These are phyloP conservation scores for Gambusia holbrooki DNA, from an alignment of 2,113 vertebrate genomes.

Conservation along the genomic window DNA sequence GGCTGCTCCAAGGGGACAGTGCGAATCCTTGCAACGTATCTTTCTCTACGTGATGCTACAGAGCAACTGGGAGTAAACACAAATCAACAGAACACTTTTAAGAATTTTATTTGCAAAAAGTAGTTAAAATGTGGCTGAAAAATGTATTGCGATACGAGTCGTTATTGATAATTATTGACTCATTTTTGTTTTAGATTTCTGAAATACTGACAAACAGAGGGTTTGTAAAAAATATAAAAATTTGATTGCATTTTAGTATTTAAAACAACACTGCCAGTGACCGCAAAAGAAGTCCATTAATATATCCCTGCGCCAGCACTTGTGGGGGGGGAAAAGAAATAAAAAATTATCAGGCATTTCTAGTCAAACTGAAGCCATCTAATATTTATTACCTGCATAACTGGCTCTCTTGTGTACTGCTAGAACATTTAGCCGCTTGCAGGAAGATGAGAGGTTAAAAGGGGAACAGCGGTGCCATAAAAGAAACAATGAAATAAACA, in stretches of 20 bases:
- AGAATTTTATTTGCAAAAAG: neutral
- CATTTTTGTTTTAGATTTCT: no score
- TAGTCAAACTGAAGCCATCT: conserved; percentile 57
- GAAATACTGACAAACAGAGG: no score
- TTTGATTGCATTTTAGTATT: neutral
- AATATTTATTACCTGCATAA: conserved; percentile 78
- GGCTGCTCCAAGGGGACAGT: no score
- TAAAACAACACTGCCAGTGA: conserved; percentile 2
- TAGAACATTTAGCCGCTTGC: conserved; percentile 63
- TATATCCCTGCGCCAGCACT: conserved; percentile 46
- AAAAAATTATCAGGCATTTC: conserved; percentile 63
- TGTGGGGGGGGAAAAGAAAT: neutral
- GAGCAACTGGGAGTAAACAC: neutral
- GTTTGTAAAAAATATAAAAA: neutral
- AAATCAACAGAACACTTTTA: neutral
- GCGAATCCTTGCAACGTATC: neutral
- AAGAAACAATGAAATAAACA: conserved; percentile 77
- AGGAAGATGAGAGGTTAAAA: conserved; percentile 70
- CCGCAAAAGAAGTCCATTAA: conserved; percentile 26
- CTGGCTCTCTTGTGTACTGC: conserved; percentile 59
- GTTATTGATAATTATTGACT: no score
- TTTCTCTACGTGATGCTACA: neutral
- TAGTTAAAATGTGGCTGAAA: no score
- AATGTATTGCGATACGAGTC: no score
- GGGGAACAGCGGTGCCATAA: conserved; percentile 70